Base-by-base conservation (phyloP, 2,113 vertebrate genomes). In the Lethenteron camtschaticum region DNA sequence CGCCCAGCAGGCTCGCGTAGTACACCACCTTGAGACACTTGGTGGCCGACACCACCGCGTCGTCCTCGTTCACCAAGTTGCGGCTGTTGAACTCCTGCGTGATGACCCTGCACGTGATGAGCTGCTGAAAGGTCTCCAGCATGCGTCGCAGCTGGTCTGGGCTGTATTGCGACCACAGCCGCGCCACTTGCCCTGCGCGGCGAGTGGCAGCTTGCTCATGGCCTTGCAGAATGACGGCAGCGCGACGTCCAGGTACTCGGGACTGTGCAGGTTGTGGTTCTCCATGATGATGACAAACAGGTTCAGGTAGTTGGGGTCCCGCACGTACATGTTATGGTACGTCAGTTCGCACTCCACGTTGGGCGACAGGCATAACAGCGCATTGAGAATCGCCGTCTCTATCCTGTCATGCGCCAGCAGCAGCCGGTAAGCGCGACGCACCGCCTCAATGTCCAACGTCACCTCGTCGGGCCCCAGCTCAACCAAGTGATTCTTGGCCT, bases 121-220 rank as follows among this genome's bases (percentile, higher is more conserved):
- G 85, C 75, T 99, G 95, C 77, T 99, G 95, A 82, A 99, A 99
- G 7, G 91, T 99, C 79, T 99, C 95, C 81, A 90, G 87, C 84
- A 96, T 86, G 69, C 89, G 84, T 55, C 87, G 83, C 73, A 92
- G 83, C 78, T 91, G 88, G 11, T 83, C 82, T 11, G 84, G 83
- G 13, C 79, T 83, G 68, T 86, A 91, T 13, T 77, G 80, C 2
- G 92, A 87, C 95, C 95, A 99, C 71, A 97, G 79, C 73, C 83
- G 82, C 4, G 87, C 79, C 73, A 97, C 73, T 85, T 86, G 69
- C 87, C 88, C 73, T 89, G 85, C 16, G 87, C 95, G 2, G 81
- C 77, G 70, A 92, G 86, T 4, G 95, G 92, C 1, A 99, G 81
- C 76, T 90, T 90, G 79, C 89, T 88, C 91, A 97, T 95, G 11